phyloP scores from a whole-genome alignment of 2,888 invertebrate genomes.

The Rhingia campestris region DNA sequence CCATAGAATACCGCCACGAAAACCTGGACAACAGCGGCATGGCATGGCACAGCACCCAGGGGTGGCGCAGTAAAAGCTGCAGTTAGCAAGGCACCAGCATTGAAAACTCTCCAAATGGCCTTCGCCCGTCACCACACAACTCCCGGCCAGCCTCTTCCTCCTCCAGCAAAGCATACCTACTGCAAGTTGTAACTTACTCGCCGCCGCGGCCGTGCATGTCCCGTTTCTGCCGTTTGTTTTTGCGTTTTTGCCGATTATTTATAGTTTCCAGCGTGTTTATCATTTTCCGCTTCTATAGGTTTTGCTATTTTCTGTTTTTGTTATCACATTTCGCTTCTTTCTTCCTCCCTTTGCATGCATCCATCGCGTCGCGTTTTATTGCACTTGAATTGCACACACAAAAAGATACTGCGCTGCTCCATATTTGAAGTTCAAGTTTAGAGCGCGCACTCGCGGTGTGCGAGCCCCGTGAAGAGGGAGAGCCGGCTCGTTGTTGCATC shows the following conservation, averaged over 20 bases:
- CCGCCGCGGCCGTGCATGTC: neutral
- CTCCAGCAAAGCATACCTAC: neutral
- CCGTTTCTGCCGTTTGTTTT: constrained; percentile 2
- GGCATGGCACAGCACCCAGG: too few species aligned
- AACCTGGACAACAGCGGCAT: neutral
- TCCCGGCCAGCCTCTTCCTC: neutral
- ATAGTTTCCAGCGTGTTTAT: constrained; percentile 52
- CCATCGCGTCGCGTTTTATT: constrained; percentile 29
- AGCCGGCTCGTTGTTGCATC: constrained; percentile 24
- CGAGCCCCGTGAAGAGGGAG: constrained; percentile 15
- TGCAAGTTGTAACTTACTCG: neutral
- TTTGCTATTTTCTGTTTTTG: constrained; percentile 45
- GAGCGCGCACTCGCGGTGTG: constrained; percentile 23
- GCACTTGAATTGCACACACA: constrained; percentile 51
- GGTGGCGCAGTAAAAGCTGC: constrained; percentile 11
- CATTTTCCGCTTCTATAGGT: constrained; percentile 52
- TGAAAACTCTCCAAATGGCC: constrained; percentile 36
- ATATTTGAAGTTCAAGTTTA: constrained; percentile 74
- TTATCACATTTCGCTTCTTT: constrained; percentile 39
- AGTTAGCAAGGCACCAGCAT: neutral
- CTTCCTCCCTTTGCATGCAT: neutral
- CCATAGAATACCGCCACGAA: constrained; percentile 12
- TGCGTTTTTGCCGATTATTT: constrained; percentile 36
- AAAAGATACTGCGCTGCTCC: constrained; percentile 32
- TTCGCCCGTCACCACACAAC: constrained; percentile 16